Conservation (phyloP, 2,888 invertebrate genomes). For the Diabrotica balteata region DNA sequence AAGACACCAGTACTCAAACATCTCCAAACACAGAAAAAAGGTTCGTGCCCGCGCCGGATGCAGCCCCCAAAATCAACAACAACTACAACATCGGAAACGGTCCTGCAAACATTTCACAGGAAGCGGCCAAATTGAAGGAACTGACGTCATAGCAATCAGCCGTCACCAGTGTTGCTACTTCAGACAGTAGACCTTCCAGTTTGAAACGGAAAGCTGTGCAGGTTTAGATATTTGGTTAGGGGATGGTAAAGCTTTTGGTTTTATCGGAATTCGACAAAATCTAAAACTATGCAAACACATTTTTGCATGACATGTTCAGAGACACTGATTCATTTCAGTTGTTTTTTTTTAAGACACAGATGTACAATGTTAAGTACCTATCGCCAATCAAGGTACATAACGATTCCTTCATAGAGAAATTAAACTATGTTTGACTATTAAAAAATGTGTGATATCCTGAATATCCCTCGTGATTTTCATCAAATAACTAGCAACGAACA, state of each 20-base stretch:
- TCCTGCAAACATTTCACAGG: slow-evolving; percentile 49
- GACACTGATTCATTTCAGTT: too few relatives aligned
- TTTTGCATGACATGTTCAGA: too few relatives aligned
- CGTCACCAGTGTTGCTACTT: neutral
- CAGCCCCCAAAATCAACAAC: slow-evolving; percentile 55
- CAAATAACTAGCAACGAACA: too few relatives aligned
- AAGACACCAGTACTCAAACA: slow-evolving; percentile 58
- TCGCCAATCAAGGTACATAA: too few relatives aligned
- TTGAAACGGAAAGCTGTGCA: slow-evolving; percentile 57
- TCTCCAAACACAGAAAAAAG: slow-evolving; percentile 41
- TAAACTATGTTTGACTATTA: too few relatives aligned
- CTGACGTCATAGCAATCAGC: slow-evolving; percentile 57
- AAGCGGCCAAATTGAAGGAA: slow-evolving; percentile 53
- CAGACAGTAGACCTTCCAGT: slow-evolving; percentile 53
- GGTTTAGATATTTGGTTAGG: slow-evolving; percentile 47
- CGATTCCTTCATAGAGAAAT: too few relatives aligned
- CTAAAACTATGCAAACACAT: neutral
- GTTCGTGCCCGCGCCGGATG: slow-evolving; percentile 43
- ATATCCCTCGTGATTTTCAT: too few relatives aligned
- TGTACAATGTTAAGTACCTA: too few relatives aligned
- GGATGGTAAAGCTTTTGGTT: neutral
- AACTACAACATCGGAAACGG: slow-evolving; percentile 57
- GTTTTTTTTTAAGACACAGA: too few relatives aligned
- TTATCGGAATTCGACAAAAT: neutral
- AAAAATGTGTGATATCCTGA: too few relatives aligned